Evolutionary conservation across 2,113 vertebrate species (phyloP).

Genomic region (Phainopepla nitens): DNA sequence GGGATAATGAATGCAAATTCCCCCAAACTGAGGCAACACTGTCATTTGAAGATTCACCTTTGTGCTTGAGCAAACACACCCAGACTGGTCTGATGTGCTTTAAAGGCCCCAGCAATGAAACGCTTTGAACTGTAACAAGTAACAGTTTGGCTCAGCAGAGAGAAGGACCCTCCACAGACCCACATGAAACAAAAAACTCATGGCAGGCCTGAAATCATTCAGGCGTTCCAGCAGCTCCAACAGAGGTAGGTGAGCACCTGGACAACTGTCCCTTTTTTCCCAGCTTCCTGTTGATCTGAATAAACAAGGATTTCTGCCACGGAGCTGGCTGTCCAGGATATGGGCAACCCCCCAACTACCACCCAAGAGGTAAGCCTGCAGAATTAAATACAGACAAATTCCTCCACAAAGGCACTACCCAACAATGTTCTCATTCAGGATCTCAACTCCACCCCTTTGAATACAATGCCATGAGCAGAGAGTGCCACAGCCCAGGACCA

Average conservation of each 20-base stretch:
- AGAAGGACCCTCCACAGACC: not conserved
- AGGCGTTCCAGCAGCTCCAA: not conserved
- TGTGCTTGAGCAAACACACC: not conserved
- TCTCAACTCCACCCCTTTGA: not conserved
- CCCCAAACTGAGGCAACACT: not conserved
- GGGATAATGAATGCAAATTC: slow-evolving; percentile 16
- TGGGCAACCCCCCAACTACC: not conserved
- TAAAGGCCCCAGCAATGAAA: not conserved
- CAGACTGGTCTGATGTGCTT: not conserved
- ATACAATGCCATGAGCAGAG: not conserved
- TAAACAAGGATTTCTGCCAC: not conserved
- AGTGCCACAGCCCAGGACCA: not conserved
- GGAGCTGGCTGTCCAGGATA: not conserved
- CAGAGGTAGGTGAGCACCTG: not conserved
- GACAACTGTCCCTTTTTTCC: not conserved
- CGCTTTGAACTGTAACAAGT: not conserved
- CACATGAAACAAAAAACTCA: not conserved
- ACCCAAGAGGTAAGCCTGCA: not conserved
- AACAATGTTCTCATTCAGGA: not conserved
- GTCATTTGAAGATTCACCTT: not conserved
- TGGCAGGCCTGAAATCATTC: not conserved
- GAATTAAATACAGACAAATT: not conserved
- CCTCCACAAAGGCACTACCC: not conserved
- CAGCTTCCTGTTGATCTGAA: not conserved
- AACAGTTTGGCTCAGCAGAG: not conserved